phyloP scores from a whole-genome alignment of 2,113 vertebrate genomes.

The Neogobius melanostomus region DNA sequence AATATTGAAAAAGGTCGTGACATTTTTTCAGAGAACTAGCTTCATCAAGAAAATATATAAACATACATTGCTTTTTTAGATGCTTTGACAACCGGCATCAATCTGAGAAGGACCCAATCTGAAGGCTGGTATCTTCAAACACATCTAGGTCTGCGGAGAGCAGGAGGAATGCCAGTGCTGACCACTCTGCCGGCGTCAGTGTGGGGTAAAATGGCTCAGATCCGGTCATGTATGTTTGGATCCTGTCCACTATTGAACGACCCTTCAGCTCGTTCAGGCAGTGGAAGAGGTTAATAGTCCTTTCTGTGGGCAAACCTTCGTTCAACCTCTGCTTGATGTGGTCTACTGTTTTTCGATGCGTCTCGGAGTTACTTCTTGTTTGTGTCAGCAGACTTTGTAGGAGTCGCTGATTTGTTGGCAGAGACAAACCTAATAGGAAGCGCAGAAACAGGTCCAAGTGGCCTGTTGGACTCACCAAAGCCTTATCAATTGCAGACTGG shows the following conservation, averaged over 20 bases:
- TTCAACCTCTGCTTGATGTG: constrained; percentile 1
- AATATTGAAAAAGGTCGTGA: too few relatives aligned
- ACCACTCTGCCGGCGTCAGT: not conserved
- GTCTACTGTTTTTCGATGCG: not conserved
- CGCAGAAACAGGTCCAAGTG: constrained; percentile 5
- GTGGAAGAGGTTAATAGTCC: constrained; percentile 4
- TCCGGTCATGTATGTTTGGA: not conserved
- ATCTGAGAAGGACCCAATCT: not conserved
- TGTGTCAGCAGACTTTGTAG: not conserved
- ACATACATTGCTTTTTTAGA: not conserved
- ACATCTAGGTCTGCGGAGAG: not conserved
- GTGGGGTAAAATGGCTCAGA: not conserved
- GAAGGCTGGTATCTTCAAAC: constrained; percentile 3
- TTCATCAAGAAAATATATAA: not conserved
- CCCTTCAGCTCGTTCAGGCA: constrained; percentile 1
- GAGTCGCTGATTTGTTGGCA: not conserved
- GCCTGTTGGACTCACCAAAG: not conserved
- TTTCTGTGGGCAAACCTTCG: not conserved
- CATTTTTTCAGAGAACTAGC: too few relatives aligned
- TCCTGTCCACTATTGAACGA: not conserved
- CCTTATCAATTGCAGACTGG: not conserved
- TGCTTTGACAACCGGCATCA: constrained; percentile 3
- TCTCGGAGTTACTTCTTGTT: not conserved
- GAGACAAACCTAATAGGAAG: not conserved
- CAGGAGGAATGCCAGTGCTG: constrained; percentile 1